Evolutionary conservation across 1,140 invertebrate species (phyloP).

Genomic region (Philopotamus ludificatus): DNA sequence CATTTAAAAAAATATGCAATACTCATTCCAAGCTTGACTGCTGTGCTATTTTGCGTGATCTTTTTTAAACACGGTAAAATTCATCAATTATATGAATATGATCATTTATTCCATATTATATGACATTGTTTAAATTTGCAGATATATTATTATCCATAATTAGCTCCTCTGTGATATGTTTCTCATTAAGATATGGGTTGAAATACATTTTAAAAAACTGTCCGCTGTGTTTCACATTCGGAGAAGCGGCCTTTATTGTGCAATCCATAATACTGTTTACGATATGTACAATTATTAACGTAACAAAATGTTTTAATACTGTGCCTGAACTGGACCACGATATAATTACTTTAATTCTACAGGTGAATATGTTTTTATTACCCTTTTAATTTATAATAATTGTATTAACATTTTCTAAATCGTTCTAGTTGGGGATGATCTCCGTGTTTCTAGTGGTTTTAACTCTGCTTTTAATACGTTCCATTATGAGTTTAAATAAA

Average conservation of each 20-base stretch:
- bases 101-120: constrained; percentile 13
- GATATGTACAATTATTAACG: constrained; percentile 54
- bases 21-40: neutral
- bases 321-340: constrained; percentile 56
- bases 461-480: constrained; percentile 47
- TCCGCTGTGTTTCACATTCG: constrained; percentile 62
- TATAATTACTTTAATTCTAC: constrained; percentile 61
- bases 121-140: constrained; percentile 40
- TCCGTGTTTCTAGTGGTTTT: constrained; percentile 53
- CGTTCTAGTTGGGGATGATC: constrained; percentile 54
- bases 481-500: constrained; percentile 45
- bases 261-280: constrained; percentile 62
- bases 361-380: constrained; percentile 52
- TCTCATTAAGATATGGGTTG: constrained; percentile 55
- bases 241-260: constrained; percentile 62
- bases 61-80: constrained; percentile 1
- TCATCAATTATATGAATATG: neutral
- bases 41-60: neutral
- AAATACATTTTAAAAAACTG: constrained; percentile 54
- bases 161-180: constrained; percentile 54
- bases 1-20: neutral
- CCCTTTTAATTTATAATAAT: constrained; percentile 9
- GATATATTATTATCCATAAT: constrained; percentile 47
- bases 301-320: constrained; percentile 51
- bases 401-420: constrained; percentile 38